Percentiles rank a stretch among this genome's conserved stretches.
These are phyloP conservation scores for Drosophila pegasa DNA, from an alignment of 2,888 invertebrate genomes.

Conservation along the genomic window DNA sequence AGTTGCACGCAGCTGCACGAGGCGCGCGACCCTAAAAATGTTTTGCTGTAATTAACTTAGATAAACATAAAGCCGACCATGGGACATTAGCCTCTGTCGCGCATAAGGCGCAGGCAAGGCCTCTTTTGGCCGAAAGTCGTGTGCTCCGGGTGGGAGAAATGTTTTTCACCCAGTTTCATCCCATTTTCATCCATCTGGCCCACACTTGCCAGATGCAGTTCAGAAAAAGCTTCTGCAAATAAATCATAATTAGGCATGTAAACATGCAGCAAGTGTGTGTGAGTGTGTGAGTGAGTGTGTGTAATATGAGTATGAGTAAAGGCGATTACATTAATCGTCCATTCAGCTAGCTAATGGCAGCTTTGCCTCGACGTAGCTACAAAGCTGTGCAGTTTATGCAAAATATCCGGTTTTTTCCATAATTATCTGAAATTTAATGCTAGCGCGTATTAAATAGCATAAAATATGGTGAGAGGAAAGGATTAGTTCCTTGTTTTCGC, in stretches of 20 bases:
- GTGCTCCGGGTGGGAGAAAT: conserved; percentile 6
- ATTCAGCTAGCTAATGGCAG: conserved; percentile 28
- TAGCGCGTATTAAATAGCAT: not conserved
- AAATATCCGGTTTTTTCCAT: not conserved
- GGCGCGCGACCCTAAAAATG: conserved; percentile 70
- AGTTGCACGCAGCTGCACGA: conserved; percentile 53
- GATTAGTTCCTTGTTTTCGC: too few relatives aligned
- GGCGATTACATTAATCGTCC: conserved; percentile 57
- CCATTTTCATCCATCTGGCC: conserved; percentile 25
- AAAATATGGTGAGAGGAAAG: not conserved
- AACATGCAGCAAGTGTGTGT: conserved; percentile 35
- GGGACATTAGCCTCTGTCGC: conserved; percentile 60
- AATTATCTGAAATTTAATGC: not conserved
- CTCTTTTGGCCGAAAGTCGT: conserved; percentile 32
- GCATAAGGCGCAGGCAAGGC: conserved; percentile 3
- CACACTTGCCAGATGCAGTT: conserved; percentile 49
- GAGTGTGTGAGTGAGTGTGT: not conserved
- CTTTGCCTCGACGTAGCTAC: not conserved
- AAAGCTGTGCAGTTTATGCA: not conserved
- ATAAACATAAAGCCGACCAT: conserved; percentile 68
- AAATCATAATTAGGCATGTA: conserved; percentile 77
- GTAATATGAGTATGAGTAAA: conserved; percentile 31
- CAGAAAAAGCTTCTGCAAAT: conserved; percentile 65
- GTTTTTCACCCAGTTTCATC: not conserved
- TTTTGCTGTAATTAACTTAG: conserved; percentile 81